phyloP scores from a whole-genome alignment of 35 echinoderm and acorn worm genomes.

The Lytechinus variegatus region DNA sequence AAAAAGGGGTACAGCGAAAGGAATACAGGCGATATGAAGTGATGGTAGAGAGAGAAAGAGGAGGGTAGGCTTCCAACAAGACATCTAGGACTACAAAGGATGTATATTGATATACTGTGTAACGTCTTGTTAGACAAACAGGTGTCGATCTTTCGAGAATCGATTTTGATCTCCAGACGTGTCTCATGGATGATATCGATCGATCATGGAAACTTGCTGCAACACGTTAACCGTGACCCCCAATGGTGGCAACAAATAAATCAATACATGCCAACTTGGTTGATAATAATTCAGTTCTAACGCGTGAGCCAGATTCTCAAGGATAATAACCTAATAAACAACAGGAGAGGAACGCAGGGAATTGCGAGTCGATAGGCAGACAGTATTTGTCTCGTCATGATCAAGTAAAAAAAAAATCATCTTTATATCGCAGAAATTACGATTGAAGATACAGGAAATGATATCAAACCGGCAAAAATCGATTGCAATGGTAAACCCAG shows the following conservation, averaged over 20 bases:
- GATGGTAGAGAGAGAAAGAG: not conserved
- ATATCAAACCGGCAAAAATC: not conserved
- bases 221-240: not conserved
- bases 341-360: not conserved
- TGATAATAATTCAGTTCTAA: not conserved
- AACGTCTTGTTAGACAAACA: not conserved
- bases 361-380: not conserved
- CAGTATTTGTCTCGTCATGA: not conserved
- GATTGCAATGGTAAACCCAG: too few species aligned
- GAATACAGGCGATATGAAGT: too few species aligned
- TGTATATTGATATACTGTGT: not conserved
- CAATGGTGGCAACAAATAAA: not conserved
- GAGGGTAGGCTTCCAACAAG: too few species aligned
- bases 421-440: not conserved
- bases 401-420: not conserved
- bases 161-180: not conserved
- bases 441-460: not conserved
- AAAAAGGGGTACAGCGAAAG: too few species aligned
- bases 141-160: not conserved
- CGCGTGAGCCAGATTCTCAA: not conserved
- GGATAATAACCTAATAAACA: not conserved
- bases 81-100: not conserved
- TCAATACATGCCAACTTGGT: not conserved
- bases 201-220: not conserved
- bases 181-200: not conserved